These are phyloP conservation scores for Pelecanus crispus DNA, from an alignment of 2,113 vertebrate species.

Conservation along the genomic window DNA sequence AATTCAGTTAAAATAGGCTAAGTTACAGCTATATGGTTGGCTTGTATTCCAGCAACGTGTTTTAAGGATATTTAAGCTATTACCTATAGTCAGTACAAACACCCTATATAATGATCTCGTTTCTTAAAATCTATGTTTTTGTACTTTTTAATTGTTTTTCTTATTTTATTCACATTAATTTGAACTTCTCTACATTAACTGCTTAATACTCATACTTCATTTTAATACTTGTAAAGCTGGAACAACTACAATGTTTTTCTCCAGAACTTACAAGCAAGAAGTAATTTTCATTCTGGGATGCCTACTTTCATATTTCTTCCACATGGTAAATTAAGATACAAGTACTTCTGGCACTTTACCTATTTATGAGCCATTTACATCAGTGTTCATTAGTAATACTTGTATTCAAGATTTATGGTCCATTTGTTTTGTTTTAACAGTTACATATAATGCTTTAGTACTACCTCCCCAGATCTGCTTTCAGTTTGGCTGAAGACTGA, in stretches of 20 bases:
- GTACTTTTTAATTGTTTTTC: not conserved
- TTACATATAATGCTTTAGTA: not conserved
- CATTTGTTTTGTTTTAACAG: not conserved
- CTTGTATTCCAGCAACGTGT: not conserved
- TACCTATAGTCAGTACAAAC: not conserved
- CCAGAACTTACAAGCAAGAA: not conserved
- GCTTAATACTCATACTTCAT: not conserved
- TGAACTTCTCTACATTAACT: not conserved
- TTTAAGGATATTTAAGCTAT: not conserved
- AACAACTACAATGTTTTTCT: not conserved
- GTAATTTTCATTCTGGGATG: not conserved
- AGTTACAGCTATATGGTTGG: not conserved
- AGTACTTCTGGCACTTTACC: not conserved
- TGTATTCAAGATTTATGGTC: not conserved
- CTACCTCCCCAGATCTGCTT: not conserved
- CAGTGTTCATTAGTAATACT: not conserved
- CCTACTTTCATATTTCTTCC: not conserved
- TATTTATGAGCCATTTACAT: not conserved
- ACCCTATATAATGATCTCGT: fast-evolving
- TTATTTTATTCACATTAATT: not conserved
- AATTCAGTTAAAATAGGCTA: not conserved
- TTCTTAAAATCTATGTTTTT: not conserved
- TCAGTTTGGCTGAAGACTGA: not conserved
- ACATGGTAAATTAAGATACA: not conserved
- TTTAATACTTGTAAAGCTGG: not conserved